A percentile compares a stretch with the other conserved stretches of the same genome.
Conservation (phyloP, 2,888 invertebrate genomes). For the Drosophila subsilvestris region DNA sequence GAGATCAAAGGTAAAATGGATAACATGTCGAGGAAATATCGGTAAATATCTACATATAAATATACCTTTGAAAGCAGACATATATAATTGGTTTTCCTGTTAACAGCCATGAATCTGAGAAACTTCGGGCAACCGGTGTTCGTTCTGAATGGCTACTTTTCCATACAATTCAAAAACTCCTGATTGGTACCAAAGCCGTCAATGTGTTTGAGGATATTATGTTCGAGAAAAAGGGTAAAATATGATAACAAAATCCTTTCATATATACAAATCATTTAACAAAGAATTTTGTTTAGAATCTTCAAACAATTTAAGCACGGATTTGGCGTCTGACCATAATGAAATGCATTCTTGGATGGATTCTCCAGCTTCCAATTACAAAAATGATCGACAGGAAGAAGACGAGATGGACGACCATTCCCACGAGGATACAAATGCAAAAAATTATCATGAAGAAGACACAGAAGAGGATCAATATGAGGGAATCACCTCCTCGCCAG, state of each 20-base stretch:
- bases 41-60: neutral
- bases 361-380: neutral
- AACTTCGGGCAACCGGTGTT: neutral
- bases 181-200: neutral
- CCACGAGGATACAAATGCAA: neutral
- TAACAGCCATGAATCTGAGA: neutral
- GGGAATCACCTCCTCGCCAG: neutral
- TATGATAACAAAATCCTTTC: no score
- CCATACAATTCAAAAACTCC: conserved; percentile 1
- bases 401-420: neutral
- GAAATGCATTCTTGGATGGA: conserved; percentile 8
- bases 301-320: neutral
- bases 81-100: neutral
- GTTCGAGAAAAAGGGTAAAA: neutral
- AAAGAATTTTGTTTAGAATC: neutral
- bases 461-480: neutral
- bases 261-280: no score
- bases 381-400: neutral
- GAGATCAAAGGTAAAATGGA: neutral
- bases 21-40: neutral
- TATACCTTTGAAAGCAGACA: neutral
- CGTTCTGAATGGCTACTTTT: neutral
- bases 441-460: neutral
- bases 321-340: conserved; percentile 12
- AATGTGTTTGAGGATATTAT: neutral